Percentiles rank a stretch among this genome's conserved stretches.
Conservation (phyloP, 2,888 invertebrate genomes). For the Drosophila ochracea region DNA sequence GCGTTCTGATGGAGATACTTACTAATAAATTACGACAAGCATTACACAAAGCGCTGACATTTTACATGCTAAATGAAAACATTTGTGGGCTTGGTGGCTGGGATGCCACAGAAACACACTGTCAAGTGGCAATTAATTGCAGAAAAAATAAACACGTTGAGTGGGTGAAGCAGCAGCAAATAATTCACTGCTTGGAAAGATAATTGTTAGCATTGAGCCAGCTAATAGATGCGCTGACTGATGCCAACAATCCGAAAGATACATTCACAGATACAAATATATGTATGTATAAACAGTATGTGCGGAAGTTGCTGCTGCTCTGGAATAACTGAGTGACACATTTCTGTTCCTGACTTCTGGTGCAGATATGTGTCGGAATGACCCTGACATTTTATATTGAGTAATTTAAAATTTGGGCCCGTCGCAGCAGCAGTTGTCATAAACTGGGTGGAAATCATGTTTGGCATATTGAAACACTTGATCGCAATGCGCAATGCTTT, state of each 20-base stretch:
- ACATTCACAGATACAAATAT: slow-evolving; percentile 4
- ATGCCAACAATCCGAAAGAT: slow-evolving; percentile 59
- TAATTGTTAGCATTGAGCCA: slow-evolving; percentile 32
- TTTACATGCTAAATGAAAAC: slow-evolving; percentile 74
- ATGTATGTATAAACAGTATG: neutral
- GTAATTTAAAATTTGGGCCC: slow-evolving; percentile 31
- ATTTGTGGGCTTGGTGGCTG: slow-evolving; percentile 72
- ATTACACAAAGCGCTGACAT: slow-evolving; percentile 71
- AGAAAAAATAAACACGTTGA: slow-evolving; percentile 38
- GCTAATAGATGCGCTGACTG: slow-evolving; percentile 62
- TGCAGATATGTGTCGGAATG: slow-evolving; percentile 14
- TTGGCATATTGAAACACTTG: slow-evolving; percentile 73
- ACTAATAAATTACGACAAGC: slow-evolving; percentile 51
- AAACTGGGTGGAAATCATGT: slow-evolving; percentile 83
- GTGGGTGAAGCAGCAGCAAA: slow-evolving; percentile 59
- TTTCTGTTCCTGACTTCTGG: slow-evolving; percentile 22
- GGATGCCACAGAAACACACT: slow-evolving; percentile 28
- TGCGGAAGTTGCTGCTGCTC: slow-evolving; percentile 39
- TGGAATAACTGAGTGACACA: slow-evolving; percentile 62
- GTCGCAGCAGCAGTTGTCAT: slow-evolving; percentile 60
- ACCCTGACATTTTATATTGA: slow-evolving; percentile 80
- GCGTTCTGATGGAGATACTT: slow-evolving; percentile 36
- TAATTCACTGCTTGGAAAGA: slow-evolving; percentile 18
- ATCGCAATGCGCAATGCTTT: slow-evolving; percentile 37
- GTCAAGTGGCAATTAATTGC: slow-evolving; percentile 67